These are phyloP conservation scores for Rhamnusium bicolor DNA, from an alignment of 2,888 invertebrate genomes.

Conservation along the genomic window DNA sequence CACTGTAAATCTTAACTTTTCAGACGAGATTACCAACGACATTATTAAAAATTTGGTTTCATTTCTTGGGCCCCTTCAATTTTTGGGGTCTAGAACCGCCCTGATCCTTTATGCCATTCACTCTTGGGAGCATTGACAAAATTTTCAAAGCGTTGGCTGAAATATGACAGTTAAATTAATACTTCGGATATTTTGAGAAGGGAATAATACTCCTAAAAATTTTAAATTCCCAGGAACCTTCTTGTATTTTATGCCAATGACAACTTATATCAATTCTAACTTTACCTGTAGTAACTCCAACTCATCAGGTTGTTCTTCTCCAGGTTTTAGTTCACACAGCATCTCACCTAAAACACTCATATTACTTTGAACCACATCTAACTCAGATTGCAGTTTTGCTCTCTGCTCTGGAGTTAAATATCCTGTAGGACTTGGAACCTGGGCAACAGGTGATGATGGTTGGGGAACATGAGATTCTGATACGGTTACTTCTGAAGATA, in stretches of 20 bases:
- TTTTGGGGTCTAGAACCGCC: too few relatives aligned
- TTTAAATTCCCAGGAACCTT: too few relatives aligned
- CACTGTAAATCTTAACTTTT: too few relatives aligned
- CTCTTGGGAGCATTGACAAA: too few relatives aligned
- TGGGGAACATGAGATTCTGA: slow-evolving; percentile 23
- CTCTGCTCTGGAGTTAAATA: slow-evolving; percentile 84
- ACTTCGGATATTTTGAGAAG: too few relatives aligned
- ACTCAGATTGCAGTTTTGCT: slow-evolving; percentile 91
- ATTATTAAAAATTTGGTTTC: too few relatives aligned
- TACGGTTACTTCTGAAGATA: slow-evolving; percentile 13
- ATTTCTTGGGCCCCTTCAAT: too few relatives aligned
- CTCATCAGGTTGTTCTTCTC: slow-evolving; percentile 89
- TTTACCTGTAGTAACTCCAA: slow-evolving; percentile 86
- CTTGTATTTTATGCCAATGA: background rate
- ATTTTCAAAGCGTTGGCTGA: too few relatives aligned
- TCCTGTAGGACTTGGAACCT: slow-evolving; percentile 57
- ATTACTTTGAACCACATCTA: slow-evolving; percentile 94
- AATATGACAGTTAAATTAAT: too few relatives aligned
- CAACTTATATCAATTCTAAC: background rate
- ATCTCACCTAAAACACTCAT: slow-evolving; percentile 96
- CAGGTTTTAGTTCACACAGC: slow-evolving; percentile 91
- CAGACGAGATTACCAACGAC: too few relatives aligned
- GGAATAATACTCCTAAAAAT: too few relatives aligned
- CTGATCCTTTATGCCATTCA: too few relatives aligned
- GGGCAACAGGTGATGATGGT: slow-evolving; percentile 47